phyloP scores from a whole-genome alignment of 2,113 vertebrate genomes.

The Microcebus murinus region DNA sequence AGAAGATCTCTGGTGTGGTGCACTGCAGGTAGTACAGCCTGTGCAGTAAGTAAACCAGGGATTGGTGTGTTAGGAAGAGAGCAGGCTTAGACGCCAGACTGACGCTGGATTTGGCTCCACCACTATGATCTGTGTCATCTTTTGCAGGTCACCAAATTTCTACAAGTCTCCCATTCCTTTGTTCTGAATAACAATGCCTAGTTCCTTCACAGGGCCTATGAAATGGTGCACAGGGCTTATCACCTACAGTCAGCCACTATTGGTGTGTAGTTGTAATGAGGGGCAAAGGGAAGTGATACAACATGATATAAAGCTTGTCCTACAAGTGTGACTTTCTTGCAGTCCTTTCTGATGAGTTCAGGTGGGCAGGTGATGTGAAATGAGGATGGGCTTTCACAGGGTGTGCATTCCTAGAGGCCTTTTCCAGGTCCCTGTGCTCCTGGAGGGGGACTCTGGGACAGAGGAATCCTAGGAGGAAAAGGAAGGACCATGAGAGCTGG shows the following conservation, averaged over 20 bases:
- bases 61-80: not conserved
- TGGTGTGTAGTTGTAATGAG: not conserved
- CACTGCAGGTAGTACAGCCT: not conserved
- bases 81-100: not conserved
- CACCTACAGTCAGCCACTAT: rapidly evolving
- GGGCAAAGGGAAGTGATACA: not conserved
- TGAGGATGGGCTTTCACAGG: not conserved
- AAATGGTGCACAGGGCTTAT: not conserved
- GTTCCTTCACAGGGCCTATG: not conserved
- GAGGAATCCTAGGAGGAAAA: not conserved
- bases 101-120: not conserved
- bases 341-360: not conserved
- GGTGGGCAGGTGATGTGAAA: not conserved
- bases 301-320: not conserved
- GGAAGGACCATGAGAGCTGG: not conserved
- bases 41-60: not conserved
- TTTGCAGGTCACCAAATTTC: not conserved
- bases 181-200: not conserved
- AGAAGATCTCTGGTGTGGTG: not conserved
- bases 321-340: not conserved
- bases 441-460: rapidly evolving
- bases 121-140: rapidly evolving
- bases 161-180: not conserved
- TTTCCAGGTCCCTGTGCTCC: not conserved
- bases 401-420: not conserved